Base-by-base conservation (phyloP, 2,888 invertebrate genomes). In the Apantesis nais region DNA sequence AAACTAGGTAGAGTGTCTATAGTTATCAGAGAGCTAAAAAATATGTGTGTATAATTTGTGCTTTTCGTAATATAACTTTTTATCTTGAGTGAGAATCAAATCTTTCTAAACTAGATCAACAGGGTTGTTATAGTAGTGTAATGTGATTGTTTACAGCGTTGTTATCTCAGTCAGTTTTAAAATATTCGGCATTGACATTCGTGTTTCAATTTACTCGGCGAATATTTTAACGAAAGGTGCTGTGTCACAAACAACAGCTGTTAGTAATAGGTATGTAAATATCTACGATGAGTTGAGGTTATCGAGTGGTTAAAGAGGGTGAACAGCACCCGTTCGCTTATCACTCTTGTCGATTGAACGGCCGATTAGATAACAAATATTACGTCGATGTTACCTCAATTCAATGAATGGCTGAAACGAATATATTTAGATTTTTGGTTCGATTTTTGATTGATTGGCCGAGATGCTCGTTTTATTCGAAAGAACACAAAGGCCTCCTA, bases 241-340 rank as follows among this genome's bases (percentile, higher is more conserved):
- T n/a, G 34, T 37, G 34, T 37, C 14, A 14, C 34, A 62, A 44
- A 65, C 34, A 60, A 64, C 69, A 69, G 69, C 61, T 69, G 69
- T 65, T 60, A 37, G 37, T 25, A 29, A 39, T 19, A 63, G 19
- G 61, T 52, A 25, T 9, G 12, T 31, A 31, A 31, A 64, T 55
- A 63, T 5, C 29, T 68, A 48, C 29, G 5, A 22, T 31, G 19
- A 37, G n/a, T 61, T 25, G 60, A 34, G 64, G 52, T 34, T 48
- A 62, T 34, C 1, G 67, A 73, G 58, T 80, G 76, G 71, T 62
- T 62, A 61, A 7, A 69, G 67, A 62, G 78, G 81, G 79, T 70
- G 73, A 25, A 64, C 62, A 61, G 58, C 70, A 66, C 60, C 74
- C 68, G 63, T 61, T 31, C 60, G 19, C 48, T 67, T 71, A 70